phyloP scores from a whole-genome alignment of 2,113 vertebrate genomes.

The Axis porcinus region DNA sequence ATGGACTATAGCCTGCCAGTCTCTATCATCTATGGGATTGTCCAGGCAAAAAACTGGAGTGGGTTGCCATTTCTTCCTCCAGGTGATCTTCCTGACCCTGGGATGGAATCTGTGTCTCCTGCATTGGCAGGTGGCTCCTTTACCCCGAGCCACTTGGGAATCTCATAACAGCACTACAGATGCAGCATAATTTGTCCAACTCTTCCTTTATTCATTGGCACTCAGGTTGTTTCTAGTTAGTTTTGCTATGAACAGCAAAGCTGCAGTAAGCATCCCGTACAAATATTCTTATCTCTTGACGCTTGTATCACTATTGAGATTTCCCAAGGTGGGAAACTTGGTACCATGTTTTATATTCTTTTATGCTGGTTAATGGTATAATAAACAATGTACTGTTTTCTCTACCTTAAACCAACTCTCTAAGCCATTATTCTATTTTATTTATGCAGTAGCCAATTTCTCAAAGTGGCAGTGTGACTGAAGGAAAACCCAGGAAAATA shows the following conservation, averaged over 20 bases:
- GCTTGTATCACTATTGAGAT: neutral
- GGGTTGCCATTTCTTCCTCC: neutral
- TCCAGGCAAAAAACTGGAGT: neutral
- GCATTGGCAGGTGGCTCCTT: neutral
- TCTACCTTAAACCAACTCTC: neutral
- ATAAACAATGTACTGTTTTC: neutral
- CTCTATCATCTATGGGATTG: neutral
- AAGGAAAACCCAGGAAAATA: neutral
- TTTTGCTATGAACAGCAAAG: neutral
- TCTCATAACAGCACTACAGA: neutral
- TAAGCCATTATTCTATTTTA: neutral
- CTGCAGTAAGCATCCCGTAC: neutral
- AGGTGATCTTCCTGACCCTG: neutral
- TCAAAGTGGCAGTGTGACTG: neutral
- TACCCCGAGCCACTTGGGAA: neutral
- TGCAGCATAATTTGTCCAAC: neutral
- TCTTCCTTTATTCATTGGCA: neutral
- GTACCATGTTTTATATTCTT: conserved; percentile 19
- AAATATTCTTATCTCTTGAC: neutral
- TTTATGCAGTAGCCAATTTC: neutral
- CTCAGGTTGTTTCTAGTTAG: neutral
- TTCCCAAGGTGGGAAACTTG: neutral
- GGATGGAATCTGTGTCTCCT: neutral
- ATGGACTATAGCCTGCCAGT: neutral
- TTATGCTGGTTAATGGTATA: neutral